Conservation (phyloP, 2,113 vertebrate genomes). For the Pagrus major region DNA sequence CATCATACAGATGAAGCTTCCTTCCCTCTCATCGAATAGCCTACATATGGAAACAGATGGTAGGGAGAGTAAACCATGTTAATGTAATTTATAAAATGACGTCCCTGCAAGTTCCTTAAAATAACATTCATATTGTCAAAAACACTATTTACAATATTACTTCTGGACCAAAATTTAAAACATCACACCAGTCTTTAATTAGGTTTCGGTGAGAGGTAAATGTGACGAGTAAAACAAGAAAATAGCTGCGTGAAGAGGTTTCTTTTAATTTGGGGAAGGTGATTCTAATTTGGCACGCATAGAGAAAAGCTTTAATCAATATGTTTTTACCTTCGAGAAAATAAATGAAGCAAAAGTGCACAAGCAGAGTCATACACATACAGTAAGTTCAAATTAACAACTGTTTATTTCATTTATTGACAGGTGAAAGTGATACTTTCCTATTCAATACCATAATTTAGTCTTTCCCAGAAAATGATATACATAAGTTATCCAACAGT, state of each 20-base stretch:
- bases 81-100: background rate
- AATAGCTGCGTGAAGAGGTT: background rate
- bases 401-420: background rate
- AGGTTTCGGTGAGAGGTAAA: slow-evolving; percentile 10
- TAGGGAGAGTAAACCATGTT: background rate
- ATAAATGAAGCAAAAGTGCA: background rate
- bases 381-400: background rate
- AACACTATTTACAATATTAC: background rate
- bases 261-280: background rate
- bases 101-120: background rate
- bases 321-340: background rate
- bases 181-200: background rate
- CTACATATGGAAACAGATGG: background rate
- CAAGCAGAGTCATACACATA: background rate
- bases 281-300: slow-evolving; percentile 18
- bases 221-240: background rate
- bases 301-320: background rate
- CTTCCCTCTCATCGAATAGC: background rate
- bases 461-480: background rate
- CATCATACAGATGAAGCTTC: background rate
- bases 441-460: background rate
- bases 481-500: no score
- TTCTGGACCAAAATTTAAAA: background rate
- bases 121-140: background rate
- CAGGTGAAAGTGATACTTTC: background rate